Conservation (phyloP, 2,888 invertebrate genomes). For the Lomographa bimaculata region DNA sequence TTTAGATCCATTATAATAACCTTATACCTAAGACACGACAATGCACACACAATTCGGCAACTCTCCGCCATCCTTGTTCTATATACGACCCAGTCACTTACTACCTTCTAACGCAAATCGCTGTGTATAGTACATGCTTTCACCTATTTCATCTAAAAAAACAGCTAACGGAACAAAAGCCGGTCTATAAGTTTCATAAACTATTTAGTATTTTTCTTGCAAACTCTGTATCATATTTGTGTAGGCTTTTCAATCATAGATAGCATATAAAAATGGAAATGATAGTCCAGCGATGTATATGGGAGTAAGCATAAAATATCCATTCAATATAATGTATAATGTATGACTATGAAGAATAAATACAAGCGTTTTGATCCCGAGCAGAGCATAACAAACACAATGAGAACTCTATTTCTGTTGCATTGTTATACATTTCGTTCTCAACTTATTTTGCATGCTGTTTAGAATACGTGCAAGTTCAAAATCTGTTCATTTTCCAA, state of each 20-base stretch:
- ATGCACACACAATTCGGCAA: constrained; percentile 60
- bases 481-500: constrained; percentile 26
- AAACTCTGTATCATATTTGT: constrained; percentile 12
- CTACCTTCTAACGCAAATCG: constrained; percentile 59
- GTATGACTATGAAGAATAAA: constrained; percentile 39
- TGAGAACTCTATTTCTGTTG: constrained; percentile 43
- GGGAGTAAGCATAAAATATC: constrained; percentile 42
- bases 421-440: constrained; percentile 15
- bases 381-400: constrained; percentile 36
- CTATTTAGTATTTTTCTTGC: constrained; percentile 4
- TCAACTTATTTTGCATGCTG: constrained; percentile 9
- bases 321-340: constrained; percentile 38
- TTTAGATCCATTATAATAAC: constrained; percentile 29
- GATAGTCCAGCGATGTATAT: constrained; percentile 45
- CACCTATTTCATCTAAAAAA: constrained; percentile 61
- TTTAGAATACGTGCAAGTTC: constrained; percentile 30
- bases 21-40: constrained; percentile 45
- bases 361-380: constrained; percentile 39
- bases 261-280: constrained; percentile 26
- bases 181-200: constrained; percentile 39
- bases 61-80: constrained; percentile 42
- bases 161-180: constrained; percentile 57
- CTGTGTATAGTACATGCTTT: constrained; percentile 66
- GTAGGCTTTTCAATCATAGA: constrained; percentile 17
- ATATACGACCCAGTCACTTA: constrained; percentile 41